Conservation (phyloP, 2,113 vertebrate genomes). For the Daphoenositta chrysoptera region DNA sequence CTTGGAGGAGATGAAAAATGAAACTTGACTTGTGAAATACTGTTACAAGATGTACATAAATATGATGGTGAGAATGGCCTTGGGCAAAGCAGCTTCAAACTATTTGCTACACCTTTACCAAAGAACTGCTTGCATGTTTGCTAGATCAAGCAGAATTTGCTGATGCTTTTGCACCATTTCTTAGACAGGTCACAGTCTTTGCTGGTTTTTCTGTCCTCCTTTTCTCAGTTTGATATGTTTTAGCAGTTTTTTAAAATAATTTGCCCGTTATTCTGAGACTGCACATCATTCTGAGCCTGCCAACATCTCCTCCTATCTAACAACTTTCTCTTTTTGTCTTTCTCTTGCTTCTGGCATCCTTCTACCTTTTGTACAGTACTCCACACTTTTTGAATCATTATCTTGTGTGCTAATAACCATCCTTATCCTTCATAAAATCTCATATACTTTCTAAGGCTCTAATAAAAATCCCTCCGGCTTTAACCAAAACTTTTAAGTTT, state of each 20-base stretch:
- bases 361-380: neutral
- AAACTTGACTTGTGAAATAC: neutral
- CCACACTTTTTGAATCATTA: neutral
- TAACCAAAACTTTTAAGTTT: neutral
- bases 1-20: neutral
- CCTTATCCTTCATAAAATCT: neutral
- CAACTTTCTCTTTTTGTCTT: neutral
- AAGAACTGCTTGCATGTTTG: neutral
- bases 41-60: neutral
- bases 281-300: neutral
- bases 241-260: neutral
- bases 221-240: neutral
- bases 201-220: neutral
- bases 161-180: neutral
- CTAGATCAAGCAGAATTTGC: neutral
- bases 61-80: neutral
- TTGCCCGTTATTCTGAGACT: neutral
- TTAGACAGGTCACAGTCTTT: neutral
- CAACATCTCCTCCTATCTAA: neutral
- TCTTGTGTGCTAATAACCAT: neutral
- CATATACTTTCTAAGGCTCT: neutral
- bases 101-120: neutral
- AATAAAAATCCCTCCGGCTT: neutral
- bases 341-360: slow-evolving; percentile 8
- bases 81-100: neutral